phyloP scores from a whole-genome alignment of 2,113 vertebrate genomes.

The Cavia porcellus region DNA sequence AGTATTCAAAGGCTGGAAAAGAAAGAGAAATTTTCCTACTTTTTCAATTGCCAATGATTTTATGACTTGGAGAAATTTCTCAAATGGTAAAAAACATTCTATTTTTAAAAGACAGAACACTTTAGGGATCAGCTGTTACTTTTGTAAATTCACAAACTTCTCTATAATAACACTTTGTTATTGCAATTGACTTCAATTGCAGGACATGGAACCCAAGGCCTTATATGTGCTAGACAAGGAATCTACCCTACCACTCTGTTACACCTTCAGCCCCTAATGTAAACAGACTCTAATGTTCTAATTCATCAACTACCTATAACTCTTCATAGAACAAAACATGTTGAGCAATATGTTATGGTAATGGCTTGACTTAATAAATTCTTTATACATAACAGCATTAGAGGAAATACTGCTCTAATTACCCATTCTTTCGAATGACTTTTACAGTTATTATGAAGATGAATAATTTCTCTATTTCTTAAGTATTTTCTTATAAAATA shows the following conservation, averaged over 20 bases:
- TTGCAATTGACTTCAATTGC: not conserved
- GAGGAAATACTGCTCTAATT: slow-evolving; percentile 51
- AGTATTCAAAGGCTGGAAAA: slow-evolving; percentile 30
- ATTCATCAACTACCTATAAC: slow-evolving; percentile 36
- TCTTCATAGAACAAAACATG: slow-evolving; percentile 13
- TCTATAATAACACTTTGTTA: slow-evolving; percentile 5
- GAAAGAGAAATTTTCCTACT: slow-evolving; percentile 15
- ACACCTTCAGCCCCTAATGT: not conserved
- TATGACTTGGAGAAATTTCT: slow-evolving; percentile 38
- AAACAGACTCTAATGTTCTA: slow-evolving; percentile 30
- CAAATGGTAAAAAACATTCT: slow-evolving; percentile 49
- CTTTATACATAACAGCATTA: slow-evolving; percentile 12
- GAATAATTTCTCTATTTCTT: slow-evolving; percentile 51
- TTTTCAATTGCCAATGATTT: slow-evolving; percentile 58
- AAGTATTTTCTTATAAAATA: slow-evolving; percentile 62
- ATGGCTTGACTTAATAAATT: slow-evolving; percentile 40
- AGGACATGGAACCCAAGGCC: not conserved
- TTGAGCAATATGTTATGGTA: slow-evolving; percentile 16
- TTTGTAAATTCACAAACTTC: slow-evolving; percentile 57
- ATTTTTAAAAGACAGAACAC: not conserved
- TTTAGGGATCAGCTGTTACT: not conserved
- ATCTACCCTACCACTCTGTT: not conserved
- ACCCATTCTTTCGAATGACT: slow-evolving; percentile 45
- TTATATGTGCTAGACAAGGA: not conserved
- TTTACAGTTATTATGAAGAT: slow-evolving; percentile 33